These are phyloP conservation scores for Lepidurus arcticus DNA, from an alignment of 1,140 invertebrate genomes.

Conservation along the genomic window DNA sequence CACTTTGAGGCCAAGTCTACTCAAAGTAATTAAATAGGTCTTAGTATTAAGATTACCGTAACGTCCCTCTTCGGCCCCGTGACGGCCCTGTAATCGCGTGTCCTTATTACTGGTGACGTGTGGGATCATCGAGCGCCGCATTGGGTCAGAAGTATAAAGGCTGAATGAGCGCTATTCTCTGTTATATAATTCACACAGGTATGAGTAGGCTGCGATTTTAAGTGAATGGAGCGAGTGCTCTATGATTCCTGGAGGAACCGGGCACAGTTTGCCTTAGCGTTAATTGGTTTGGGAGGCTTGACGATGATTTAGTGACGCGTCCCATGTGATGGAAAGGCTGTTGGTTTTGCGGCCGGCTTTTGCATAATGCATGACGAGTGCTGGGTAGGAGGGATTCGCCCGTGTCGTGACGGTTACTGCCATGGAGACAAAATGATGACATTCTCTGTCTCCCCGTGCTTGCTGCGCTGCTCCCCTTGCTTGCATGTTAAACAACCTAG, in stretches of 20 bases:
- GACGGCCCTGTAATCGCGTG: no score
- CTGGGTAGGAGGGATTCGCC: not conserved
- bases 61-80: no score
- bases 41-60: no score
- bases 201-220: not conserved
- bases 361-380: not conserved
- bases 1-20: no score
- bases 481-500: not conserved
- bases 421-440: constrained; percentile 1
- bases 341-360: not conserved
- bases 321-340: constrained; percentile 11
- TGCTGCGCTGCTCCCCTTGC: not conserved
- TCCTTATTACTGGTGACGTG: no score
- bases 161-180: no score
- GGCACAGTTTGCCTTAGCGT: not conserved
- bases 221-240: not conserved
- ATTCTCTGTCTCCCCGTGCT: not conserved
- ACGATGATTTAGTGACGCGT: not conserved
- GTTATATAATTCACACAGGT: no score
- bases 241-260: not conserved
- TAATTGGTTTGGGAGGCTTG: not conserved
- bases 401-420: not conserved
- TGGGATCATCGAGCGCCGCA: no score
- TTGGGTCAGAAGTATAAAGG: no score
- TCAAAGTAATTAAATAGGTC: no score